Percentiles rank a stretch among this genome's conserved stretches.
These are phyloP conservation scores for Agelastica alni DNA, from an alignment of 2,888 invertebrate species.

Conservation along the genomic window DNA sequence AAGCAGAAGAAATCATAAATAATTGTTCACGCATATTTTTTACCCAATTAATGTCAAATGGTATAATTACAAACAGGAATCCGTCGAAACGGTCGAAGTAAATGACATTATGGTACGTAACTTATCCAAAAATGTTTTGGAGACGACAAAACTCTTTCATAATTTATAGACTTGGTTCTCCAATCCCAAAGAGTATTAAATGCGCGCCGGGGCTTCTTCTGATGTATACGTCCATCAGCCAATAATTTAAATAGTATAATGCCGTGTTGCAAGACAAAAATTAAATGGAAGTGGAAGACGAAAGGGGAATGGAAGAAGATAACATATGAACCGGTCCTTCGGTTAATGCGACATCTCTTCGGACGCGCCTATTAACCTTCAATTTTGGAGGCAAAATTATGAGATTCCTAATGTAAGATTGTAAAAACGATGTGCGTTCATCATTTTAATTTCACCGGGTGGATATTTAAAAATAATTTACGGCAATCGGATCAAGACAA, in stretches of 20 bases:
- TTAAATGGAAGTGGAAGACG: conserved; percentile 1
- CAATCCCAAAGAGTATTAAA: conserved; percentile 23
- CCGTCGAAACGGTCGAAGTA: too few relatives aligned
- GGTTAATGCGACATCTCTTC: conserved; percentile 16
- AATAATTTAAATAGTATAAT: conserved; percentile 36
- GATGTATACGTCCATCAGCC: conserved; percentile 35
- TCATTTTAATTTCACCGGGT: too few relatives aligned
- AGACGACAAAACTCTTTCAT: conserved; percentile 26
- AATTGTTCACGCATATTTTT: too few relatives aligned
- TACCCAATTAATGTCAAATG: too few relatives aligned
- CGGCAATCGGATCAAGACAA: too few relatives aligned
- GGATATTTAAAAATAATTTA: too few relatives aligned
- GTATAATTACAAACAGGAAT: too few relatives aligned
- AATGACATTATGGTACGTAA: too few relatives aligned
- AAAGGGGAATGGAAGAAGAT: background rate
- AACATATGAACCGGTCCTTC: conserved; percentile 16
- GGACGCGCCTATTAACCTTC: conserved; percentile 1
- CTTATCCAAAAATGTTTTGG: conserved; percentile 14
- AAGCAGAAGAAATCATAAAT: too few relatives aligned
- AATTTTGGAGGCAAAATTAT: too few relatives aligned
- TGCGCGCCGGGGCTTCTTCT: conserved; percentile 35
- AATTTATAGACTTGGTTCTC: conserved; percentile 26
- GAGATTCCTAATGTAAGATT: too few relatives aligned
- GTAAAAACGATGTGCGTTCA: too few relatives aligned
- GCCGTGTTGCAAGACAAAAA: conserved; percentile 11